phyloP scores from a whole-genome alignment of 2,797 vertebrate species.

The Pseudochirops corinnae region DNA sequence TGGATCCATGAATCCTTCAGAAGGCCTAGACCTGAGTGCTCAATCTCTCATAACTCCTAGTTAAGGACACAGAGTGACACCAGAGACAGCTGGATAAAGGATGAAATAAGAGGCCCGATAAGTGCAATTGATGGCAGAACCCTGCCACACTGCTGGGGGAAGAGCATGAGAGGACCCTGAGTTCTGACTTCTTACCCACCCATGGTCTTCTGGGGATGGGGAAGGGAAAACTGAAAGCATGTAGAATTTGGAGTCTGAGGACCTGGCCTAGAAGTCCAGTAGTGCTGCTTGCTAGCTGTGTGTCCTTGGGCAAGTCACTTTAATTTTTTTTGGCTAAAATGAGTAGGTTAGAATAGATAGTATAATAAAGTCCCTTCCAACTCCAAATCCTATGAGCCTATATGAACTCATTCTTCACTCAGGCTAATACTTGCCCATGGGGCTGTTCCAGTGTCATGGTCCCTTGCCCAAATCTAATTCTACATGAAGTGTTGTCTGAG shows the following conservation, averaged over 20 bases:
- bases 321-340: neutral
- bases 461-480: neutral
- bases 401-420: neutral
- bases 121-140: slow-evolving; percentile 75
- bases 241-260: neutral
- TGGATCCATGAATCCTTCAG: slow-evolving; percentile 76
- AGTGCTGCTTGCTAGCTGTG: neutral
- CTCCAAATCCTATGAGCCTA: neutral
- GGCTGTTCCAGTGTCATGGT: neutral
- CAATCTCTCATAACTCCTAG: slow-evolving; percentile 78
- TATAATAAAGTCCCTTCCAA: neutral
- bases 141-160: slow-evolving; percentile 56
- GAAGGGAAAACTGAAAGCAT: neutral
- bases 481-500: neutral
- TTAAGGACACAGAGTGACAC: slow-evolving; percentile 73
- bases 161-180: slow-evolving; percentile 34
- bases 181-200: slow-evolving; percentile 43
- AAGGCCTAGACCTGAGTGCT: slow-evolving; percentile 40
- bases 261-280: neutral
- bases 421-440: neutral
- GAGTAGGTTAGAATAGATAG: neutral
- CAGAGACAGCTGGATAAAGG: slow-evolving; percentile 74
- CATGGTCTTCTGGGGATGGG: neutral
- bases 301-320: neutral
- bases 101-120: slow-evolving; percentile 76